Percentiles rank a stretch among this genome's conserved stretches.
Conservation (phyloP, 2,888 invertebrate species). For the Serripes groenlandicus region DNA sequence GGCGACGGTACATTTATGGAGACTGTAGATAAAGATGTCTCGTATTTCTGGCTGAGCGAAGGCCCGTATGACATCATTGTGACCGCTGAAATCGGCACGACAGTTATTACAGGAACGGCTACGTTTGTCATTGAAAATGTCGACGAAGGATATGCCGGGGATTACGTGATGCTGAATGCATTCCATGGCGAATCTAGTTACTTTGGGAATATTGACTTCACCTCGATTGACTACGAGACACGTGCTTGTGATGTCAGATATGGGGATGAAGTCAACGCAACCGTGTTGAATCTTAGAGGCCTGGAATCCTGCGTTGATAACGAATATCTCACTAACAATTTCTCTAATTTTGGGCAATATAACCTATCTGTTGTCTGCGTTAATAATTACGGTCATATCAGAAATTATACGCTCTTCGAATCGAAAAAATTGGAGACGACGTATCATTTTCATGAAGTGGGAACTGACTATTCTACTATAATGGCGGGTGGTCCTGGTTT, state of each 20-base stretch:
- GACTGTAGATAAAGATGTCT: conserved; percentile 60
- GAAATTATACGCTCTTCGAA: conserved; percentile 63
- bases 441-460: conserved; percentile 65
- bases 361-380: conserved; percentile 70
- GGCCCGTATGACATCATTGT: conserved; percentile 77
- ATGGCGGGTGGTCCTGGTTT: conserved; percentile 65
- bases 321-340: conserved; percentile 60
- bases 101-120: conserved; percentile 55
- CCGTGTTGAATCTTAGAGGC: conserved; percentile 11
- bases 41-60: conserved; percentile 76
- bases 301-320: conserved; percentile 60
- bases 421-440: conserved; percentile 69
- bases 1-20: conserved; percentile 75
- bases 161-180: conserved; percentile 67
- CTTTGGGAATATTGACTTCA: conserved; percentile 63
- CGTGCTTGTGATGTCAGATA: conserved; percentile 71
- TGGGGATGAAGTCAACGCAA: conserved; percentile 62
- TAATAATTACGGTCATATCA: conserved; percentile 77
- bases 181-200: conserved; percentile 56
- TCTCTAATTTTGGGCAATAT: conserved; percentile 75
- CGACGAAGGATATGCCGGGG: conserved; percentile 76
- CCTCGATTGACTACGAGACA: conserved; percentile 66
- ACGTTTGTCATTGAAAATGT: conserved; percentile 73
- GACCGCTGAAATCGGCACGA: conserved; percentile 67
- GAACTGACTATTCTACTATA: conserved; percentile 53